Evolutionary conservation across 2,113 vertebrate genomes (phyloP).

Genomic region (Cyphomyrus discorhynchus): DNA sequence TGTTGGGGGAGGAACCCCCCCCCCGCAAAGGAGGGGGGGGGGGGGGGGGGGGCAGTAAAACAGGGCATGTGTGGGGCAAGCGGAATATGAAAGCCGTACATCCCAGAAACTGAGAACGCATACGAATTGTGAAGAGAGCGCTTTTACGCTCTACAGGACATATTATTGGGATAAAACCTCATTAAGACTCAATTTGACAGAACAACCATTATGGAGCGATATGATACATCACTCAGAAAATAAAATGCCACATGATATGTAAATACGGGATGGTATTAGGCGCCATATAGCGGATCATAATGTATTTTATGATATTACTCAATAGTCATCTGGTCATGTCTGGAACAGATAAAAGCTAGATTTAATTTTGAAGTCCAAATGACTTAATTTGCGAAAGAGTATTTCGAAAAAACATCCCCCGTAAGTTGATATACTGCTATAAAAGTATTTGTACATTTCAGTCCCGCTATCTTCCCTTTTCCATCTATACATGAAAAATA

Average conservation of each 20-base stretch:
- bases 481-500: constrained; percentile 9
- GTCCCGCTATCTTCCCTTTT: background rate
- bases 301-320: background rate
- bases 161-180: background rate
- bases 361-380: background rate
- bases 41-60: no score
- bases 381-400: background rate
- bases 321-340: background rate
- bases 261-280: background rate
- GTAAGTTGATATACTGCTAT: background rate
- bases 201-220: background rate
- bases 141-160: background rate
- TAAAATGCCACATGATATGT: constrained; percentile 8
- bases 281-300: background rate
- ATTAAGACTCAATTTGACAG: background rate
- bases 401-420: background rate
- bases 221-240: constrained; percentile 3
- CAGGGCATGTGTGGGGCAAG: background rate
- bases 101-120: background rate
- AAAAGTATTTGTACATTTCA: background rate
- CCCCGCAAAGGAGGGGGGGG: no score
- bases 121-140: background rate
- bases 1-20: no score
- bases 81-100: background rate
- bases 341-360: background rate